phyloP scores from a whole-genome alignment of 2,888 invertebrate genomes.

The Xestia rhomboidea region DNA sequence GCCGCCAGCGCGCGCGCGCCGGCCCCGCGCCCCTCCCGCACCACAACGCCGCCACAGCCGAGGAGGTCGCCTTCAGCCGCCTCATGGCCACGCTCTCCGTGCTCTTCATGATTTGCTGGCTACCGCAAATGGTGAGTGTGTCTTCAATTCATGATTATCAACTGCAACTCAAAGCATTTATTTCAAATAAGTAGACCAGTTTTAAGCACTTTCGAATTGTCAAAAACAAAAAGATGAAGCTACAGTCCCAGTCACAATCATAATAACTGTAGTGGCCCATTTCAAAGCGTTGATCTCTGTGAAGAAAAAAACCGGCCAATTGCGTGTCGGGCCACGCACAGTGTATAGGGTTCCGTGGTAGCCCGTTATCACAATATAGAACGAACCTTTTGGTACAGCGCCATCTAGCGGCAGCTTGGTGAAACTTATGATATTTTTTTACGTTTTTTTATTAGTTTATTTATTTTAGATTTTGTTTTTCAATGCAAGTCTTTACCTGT shows the following conservation, averaged over 20 bases:
- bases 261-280: background rate
- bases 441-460: too few relatives aligned
- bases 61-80: conserved; percentile 96
- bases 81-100: conserved; percentile 96
- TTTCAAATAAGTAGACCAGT: background rate
- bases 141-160: background rate
- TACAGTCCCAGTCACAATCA: background rate
- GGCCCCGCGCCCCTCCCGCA: conserved; percentile 67
- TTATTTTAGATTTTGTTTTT: too few relatives aligned
- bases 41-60: conserved; percentile 92
- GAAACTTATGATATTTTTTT: too few relatives aligned
- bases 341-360: too few relatives aligned
- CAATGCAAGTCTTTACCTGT: too few relatives aligned
- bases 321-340: too few relatives aligned
- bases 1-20: conserved; percentile 75
- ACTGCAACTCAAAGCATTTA: background rate
- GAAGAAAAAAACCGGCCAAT: too few relatives aligned
- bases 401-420: too few relatives aligned
- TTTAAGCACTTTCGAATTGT: background rate
- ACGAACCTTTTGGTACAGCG: too few relatives aligned
- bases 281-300: too few relatives aligned
- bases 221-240: background rate
- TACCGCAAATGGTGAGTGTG: conserved; percentile 95
- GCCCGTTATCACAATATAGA: too few relatives aligned
- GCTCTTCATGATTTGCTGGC: conserved; percentile 96